Conservation (phyloP, 2,797 vertebrate species). For the Neoniphon sammara region DNA sequence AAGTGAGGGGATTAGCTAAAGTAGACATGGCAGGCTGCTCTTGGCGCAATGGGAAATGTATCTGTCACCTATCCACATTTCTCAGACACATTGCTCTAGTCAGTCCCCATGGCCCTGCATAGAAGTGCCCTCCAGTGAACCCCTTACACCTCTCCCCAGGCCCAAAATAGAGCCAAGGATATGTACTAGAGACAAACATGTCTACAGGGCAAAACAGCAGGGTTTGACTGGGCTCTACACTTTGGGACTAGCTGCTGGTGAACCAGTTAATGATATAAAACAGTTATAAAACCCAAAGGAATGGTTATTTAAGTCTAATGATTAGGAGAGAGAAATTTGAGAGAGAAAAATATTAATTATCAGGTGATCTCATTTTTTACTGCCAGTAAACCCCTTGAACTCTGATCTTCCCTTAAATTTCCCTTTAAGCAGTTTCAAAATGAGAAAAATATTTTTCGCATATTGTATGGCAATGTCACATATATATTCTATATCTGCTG, state of each 20-base stretch:
- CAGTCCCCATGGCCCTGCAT: constrained; percentile 40
- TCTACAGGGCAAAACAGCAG: constrained; percentile 55
- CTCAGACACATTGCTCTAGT: constrained; percentile 38
- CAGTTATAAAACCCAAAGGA: constrained; percentile 16
- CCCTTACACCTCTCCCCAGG: constrained; percentile 51
- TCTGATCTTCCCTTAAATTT: too few species aligned
- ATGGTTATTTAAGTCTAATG: neutral
- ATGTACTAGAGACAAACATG: constrained; percentile 67
- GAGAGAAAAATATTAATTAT: neutral
- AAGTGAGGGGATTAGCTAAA: constrained; percentile 42
- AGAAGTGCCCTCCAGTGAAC: constrained; percentile 56
- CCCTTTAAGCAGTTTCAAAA: too few species aligned
- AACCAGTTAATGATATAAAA: constrained; percentile 14
- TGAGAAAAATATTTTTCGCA: too few species aligned
- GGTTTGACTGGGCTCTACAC: constrained; percentile 7
- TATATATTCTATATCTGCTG: too few species aligned
- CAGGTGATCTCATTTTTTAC: neutral
- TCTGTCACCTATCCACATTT: constrained; percentile 42
- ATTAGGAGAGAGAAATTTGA: constrained; percentile 23
- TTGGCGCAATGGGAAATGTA: constrained; percentile 40
- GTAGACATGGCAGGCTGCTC: constrained; percentile 31
- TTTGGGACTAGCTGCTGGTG: constrained; percentile 14
- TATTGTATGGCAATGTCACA: too few species aligned
- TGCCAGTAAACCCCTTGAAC: too few species aligned
- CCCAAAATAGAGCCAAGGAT: constrained; percentile 70